phyloP scores from a whole-genome alignment of 2,113 vertebrate genomes.

The Chroicocephalus ridibundus region DNA sequence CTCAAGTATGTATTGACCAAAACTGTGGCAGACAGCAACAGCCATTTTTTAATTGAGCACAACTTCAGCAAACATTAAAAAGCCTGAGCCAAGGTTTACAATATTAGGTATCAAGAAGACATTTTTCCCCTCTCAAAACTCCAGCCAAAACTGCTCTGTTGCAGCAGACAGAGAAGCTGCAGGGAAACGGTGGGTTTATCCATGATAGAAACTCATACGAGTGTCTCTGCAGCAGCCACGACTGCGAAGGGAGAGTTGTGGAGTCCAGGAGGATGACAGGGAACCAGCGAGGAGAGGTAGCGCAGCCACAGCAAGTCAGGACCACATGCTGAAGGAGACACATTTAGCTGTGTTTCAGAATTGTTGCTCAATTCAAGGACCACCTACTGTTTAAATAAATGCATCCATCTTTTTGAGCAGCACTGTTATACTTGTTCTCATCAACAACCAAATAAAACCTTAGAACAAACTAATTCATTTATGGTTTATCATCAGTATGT shows the following conservation, averaged over 20 bases:
- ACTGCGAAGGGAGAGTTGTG: neutral
- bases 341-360: neutral
- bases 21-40: neutral
- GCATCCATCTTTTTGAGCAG: neutral
- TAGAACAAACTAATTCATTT: neutral
- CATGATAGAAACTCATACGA: neutral
- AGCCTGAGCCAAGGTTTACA: neutral
- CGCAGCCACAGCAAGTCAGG: neutral
- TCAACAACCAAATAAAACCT: neutral
- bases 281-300: neutral
- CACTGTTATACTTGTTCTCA: neutral
- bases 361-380: neutral
- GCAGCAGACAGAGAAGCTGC: neutral
- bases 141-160: neutral
- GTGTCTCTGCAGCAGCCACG: neutral
- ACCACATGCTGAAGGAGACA: neutral
- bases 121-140: neutral
- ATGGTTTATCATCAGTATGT: neutral
- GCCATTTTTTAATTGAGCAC: neutral
- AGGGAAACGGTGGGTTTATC: neutral
- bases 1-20: neutral
- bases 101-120: neutral
- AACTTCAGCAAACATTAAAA: neutral
- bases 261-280: neutral
- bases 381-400: neutral